Evolutionary conservation across 1,140 invertebrate genomes (phyloP), one percentile per base, ranked within the genome.

Genomic region (Drosophila trapezifrons): DNA sequence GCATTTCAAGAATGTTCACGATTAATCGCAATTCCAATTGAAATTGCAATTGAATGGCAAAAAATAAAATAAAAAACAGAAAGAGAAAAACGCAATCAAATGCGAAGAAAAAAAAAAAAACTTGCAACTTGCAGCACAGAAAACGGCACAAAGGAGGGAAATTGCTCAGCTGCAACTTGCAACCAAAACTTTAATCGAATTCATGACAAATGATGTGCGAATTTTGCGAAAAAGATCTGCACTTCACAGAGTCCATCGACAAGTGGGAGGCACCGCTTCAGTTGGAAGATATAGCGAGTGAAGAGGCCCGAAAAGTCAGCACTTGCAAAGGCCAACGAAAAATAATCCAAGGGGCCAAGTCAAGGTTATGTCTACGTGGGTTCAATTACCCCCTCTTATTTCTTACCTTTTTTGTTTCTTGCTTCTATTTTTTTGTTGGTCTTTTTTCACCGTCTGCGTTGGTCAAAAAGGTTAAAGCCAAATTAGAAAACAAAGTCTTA

Each of bases 191-290:
- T 89, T 67, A 87, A 87, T 87, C 79, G 80, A 87, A 87, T 83
- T 83, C 84, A 89, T 77, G 83, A 87, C 83, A 87, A 87, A 87
- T 87, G 83, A 89, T 80, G 71, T 76, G 80, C 76, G 78, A 82
- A 82, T 86, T 87, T 32, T 32, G 29, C 29, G 27, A 32, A 32
- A 32, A 9, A 32, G 29, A 32, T 32, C 29, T 32, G 29, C 8
- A 32, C 29, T 32, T 32, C 29, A 32, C 29, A 32, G 29, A 32
- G 9, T n/a, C 29, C 29, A 8, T 32, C 29, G 10, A 10, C 29
- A 32, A 10, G 29, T 3, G 29, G 9, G 9, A 9, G 29, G 9
- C 9, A 2, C 9, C 9, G 9, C 29, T 32, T 10, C 29, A 32
- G 3, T 0, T 10, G 9, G 29, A 32, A 32, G 27, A 18, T 32